Conservation (phyloP, 64 coral and sea anemone species). For the Montipora capricornis region DNA sequence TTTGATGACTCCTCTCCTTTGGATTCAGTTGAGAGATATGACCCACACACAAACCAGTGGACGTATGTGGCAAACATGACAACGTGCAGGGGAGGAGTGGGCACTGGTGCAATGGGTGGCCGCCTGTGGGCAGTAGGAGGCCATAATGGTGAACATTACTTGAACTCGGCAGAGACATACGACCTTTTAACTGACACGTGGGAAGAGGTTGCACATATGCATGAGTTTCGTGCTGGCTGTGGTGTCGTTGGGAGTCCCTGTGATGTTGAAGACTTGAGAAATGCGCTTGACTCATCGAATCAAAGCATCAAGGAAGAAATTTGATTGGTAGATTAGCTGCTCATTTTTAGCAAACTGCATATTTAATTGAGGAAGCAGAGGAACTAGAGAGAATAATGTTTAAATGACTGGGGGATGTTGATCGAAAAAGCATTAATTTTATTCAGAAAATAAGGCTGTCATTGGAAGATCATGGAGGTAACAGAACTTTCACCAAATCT, state of each 20-base stretch:
- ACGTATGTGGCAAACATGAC: constrained; percentile 88
- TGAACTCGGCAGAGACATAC: constrained; percentile 91
- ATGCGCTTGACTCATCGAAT: background rate
- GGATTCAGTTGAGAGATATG: constrained; percentile 92
- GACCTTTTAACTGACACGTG: constrained; percentile 72
- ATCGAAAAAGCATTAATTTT: too few relatives aligned
- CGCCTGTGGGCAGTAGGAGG: constrained; percentile 96
- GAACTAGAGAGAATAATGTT: background rate
- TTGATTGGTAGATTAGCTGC: background rate
- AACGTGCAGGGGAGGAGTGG: constrained; percentile 90
- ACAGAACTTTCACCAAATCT: too few relatives aligned
- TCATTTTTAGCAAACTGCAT: background rate
- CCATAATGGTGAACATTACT: constrained; percentile 91
- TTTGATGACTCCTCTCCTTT: constrained; percentile 97
- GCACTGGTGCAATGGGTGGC: constrained; percentile 86
- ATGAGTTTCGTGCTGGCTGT: constrained; percentile 83
- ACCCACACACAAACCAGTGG: constrained; percentile 79
- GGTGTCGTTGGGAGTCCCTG: constrained; percentile 90
- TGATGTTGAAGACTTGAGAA: constrained; percentile 64
- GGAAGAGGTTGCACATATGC: constrained; percentile 87
- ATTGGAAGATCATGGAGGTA: too few relatives aligned
- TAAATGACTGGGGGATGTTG: too few relatives aligned
- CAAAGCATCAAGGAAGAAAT: constrained; percentile 13
- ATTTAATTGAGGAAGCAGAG: background rate
- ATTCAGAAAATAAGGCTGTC: too few relatives aligned